Evolutionary conservation across 2,888 invertebrate genomes (phyloP).

Genomic region (Papilio demoleus): DNA sequence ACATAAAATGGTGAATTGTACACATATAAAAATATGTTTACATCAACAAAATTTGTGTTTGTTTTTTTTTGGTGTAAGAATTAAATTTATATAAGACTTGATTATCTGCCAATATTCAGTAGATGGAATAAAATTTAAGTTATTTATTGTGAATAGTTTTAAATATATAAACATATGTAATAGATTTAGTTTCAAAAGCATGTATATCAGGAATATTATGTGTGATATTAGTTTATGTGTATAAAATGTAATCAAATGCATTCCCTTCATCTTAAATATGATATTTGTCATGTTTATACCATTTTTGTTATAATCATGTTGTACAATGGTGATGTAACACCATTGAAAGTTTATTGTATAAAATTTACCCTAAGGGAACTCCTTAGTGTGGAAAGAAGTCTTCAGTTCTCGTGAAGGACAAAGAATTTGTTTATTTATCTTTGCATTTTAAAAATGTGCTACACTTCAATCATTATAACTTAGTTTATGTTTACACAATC

Average conservation of each 20-base stretch:
- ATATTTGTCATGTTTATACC: background rate
- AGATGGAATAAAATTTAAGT: slow-evolving; percentile 25
- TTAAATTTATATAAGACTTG: slow-evolving; percentile 11
- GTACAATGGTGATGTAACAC: too few species aligned
- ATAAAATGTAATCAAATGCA: slow-evolving; percentile 16
- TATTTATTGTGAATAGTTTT: slow-evolving; percentile 18
- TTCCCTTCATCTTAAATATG: background rate
- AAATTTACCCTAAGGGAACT: too few species aligned
- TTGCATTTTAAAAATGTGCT: too few species aligned
- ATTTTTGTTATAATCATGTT: background rate
- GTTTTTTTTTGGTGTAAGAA: background rate
- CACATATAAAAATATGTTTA: background rate
- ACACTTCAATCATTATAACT: background rate
- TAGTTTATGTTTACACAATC: background rate
- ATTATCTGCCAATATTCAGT: slow-evolving; percentile 28
- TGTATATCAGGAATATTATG: slow-evolving; percentile 25
- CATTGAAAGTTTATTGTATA: too few species aligned
- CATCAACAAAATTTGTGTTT: background rate
- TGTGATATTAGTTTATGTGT: slow-evolving; percentile 37
- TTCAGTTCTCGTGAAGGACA: background rate
- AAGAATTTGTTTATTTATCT: too few species aligned
- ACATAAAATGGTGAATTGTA: background rate
- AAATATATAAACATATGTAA: slow-evolving; percentile 4
- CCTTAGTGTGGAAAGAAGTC: background rate
- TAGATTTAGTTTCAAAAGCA: slow-evolving; percentile 6